These are phyloP conservation scores for Prochilodus magdalenae DNA, from an alignment of 2,113 vertebrate species.

Conservation along the genomic window DNA sequence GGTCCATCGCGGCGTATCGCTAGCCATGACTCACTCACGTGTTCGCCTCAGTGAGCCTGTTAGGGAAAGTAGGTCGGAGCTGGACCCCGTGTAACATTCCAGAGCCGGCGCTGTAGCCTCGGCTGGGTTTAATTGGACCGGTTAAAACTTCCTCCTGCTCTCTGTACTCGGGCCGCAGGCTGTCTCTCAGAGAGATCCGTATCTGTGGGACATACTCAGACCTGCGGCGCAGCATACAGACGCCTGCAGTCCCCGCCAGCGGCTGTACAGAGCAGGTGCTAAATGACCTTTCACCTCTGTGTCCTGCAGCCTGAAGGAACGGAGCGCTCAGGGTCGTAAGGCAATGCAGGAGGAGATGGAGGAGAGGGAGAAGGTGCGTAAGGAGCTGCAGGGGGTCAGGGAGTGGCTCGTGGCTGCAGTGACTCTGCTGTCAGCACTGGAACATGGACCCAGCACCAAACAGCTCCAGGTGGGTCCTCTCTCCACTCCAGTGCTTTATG, in stretches of 20 bases:
- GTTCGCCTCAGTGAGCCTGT: constrained; percentile 12
- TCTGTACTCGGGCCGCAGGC: not conserved
- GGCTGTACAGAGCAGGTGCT: not conserved
- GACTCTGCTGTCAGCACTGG: constrained; percentile 64
- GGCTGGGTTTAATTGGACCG: not conserved
- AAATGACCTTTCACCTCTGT: constrained; percentile 26
- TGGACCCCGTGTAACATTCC: not conserved
- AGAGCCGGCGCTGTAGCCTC: not conserved
- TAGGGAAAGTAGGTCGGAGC: constrained; percentile 19
- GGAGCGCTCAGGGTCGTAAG: constrained; percentile 73
- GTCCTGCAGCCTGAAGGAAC: constrained; percentile 79
- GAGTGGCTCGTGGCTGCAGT: constrained; percentile 73
- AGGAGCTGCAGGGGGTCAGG: constrained; percentile 79
- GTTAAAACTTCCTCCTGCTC: not conserved
- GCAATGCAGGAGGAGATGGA: constrained; percentile 77
- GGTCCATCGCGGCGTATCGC: not conserved
- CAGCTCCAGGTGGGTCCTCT: constrained; percentile 80
- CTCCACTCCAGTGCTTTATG: too few species aligned
- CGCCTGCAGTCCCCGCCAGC: not conserved
- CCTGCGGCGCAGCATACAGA: not conserved
- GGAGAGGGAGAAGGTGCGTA: constrained; percentile 76
- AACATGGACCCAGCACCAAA: constrained; percentile 67
- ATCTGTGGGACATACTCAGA: not conserved
- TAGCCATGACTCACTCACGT: constrained; percentile 5
- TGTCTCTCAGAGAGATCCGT: not conserved